These are phyloP conservation scores for Boulengeromyrus knoepffleri DNA, from an alignment of 2,113 vertebrate species.

Conservation along the genomic window DNA sequence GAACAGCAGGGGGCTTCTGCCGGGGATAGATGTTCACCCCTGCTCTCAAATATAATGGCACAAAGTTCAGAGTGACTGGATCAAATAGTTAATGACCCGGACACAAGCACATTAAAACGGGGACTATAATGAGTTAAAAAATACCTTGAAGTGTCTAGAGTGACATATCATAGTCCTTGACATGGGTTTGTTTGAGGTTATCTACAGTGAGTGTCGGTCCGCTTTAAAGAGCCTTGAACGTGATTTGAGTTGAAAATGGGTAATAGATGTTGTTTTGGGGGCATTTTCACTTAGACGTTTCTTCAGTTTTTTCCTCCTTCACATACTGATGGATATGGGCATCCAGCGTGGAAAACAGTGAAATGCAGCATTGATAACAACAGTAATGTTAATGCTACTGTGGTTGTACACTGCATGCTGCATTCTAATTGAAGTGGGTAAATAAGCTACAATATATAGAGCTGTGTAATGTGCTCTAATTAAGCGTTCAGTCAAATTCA, in stretches of 20 bases:
- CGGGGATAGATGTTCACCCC: not conserved
- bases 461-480: not conserved
- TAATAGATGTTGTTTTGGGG: not conserved
- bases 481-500: not conserved
- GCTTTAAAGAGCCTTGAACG: not conserved
- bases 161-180: not conserved
- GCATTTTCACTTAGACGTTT: not conserved
- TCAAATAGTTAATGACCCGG: not conserved
- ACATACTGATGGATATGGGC: not conserved
- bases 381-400: not conserved
- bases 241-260: not conserved
- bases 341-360: not conserved
- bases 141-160: not conserved
- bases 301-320: not conserved
- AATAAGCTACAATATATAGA: not conserved
- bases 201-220: not conserved
- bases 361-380: not conserved
- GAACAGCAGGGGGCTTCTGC: not conserved
- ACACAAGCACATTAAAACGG: not conserved
- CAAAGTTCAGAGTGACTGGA: not conserved
- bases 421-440: not conserved
- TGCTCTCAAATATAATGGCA: not conserved
- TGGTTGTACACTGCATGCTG: not conserved
- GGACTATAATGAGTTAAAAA: not conserved
- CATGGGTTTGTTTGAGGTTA: not conserved